Evolutionary conservation across 2,113 vertebrate genomes (phyloP).

Genomic region (Muntiacus reevesi): DNA sequence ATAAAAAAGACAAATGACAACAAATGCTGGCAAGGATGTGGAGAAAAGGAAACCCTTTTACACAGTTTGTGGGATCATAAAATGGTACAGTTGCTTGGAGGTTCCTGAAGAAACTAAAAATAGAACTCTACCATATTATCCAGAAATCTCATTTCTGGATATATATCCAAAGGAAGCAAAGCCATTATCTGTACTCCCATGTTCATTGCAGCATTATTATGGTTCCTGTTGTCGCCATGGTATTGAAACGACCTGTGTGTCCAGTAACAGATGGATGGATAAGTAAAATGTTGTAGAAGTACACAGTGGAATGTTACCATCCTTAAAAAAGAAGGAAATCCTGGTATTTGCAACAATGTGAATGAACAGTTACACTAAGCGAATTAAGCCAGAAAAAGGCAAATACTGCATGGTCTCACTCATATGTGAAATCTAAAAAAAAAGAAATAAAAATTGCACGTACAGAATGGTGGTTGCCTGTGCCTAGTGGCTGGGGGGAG

Average conservation of each 20-base stretch:
- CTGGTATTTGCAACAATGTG: neutral
- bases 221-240: neutral
- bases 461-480: neutral
- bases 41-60: neutral
- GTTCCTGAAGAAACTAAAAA: neutral
- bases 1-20: neutral
- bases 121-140: neutral
- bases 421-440: neutral
- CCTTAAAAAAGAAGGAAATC: neutral
- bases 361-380: neutral
- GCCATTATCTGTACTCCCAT: neutral
- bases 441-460: neutral
- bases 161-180: neutral
- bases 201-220: neutral
- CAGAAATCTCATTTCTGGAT: neutral
- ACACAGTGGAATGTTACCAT: neutral
- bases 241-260: neutral
- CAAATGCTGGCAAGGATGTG: neutral
- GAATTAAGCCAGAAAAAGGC: neutral
- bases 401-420: neutral
- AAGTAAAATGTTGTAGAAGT: neutral
- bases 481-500: fast-evolving
- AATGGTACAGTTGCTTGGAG: neutral
- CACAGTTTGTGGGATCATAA: neutral
- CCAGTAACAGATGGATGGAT: neutral